Percentiles rank a stretch among this genome's conserved stretches.
These are phyloP conservation scores for Philonicus albiceps DNA, from an alignment of 2,888 invertebrate genomes.

Conservation along the genomic window DNA sequence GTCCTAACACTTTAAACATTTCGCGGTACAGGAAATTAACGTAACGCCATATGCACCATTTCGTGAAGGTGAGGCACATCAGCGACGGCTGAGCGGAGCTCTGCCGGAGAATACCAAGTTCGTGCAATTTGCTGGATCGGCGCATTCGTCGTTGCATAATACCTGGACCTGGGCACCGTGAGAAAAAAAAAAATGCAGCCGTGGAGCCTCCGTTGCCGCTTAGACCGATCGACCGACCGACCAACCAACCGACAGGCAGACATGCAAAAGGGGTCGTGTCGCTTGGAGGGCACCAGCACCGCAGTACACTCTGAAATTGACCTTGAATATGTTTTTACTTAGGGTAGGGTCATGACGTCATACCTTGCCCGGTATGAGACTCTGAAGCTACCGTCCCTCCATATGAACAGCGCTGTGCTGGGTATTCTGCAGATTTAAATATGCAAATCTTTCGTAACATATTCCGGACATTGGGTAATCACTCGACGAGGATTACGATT, in stretches of 20 bases:
- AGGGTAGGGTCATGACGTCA: conserved; percentile 12
- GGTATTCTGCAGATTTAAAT: background rate
- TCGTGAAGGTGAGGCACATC: background rate
- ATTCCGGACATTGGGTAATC: background rate
- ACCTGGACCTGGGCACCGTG: background rate
- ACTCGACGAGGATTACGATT: background rate
- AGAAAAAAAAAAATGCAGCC: background rate
- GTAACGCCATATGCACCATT: conserved; percentile 4
- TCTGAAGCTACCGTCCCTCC: background rate
- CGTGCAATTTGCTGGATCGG: background rate
- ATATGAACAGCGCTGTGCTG: background rate
- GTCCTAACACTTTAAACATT: background rate
- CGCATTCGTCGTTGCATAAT: conserved; percentile 1
- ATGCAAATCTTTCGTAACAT: background rate
- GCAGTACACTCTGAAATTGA: background rate
- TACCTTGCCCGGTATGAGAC: background rate
- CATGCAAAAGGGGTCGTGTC: conserved; percentile 6
- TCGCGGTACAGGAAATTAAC: background rate
- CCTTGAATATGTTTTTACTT: conserved; percentile 12
- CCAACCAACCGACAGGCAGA: background rate
- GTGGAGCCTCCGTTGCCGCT: background rate
- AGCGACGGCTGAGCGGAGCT: background rate
- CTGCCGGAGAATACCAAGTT: background rate
- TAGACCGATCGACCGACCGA: too few relatives aligned
- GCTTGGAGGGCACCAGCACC: background rate